Evolutionary conservation across 2,888 invertebrate species (phyloP), one percentile per base, ranked within the genome.

Genomic region (Parnassius mnemosyne): DNA sequence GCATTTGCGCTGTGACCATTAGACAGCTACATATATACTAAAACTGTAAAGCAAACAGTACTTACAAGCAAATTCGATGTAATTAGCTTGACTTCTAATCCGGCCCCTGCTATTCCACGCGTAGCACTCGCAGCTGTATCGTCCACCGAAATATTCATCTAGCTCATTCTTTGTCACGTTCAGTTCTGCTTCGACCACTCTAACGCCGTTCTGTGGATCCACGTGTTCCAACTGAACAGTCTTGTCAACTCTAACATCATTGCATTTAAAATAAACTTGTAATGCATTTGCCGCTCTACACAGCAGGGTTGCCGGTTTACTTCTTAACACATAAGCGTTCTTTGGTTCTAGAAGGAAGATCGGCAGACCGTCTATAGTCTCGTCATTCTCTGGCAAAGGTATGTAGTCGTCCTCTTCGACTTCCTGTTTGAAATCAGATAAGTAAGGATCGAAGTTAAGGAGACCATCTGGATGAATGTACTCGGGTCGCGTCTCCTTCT

Each of bases 201-300:
- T 92, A 12, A 95, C 94, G 51, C 96, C 96, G 64, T 94, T 95
- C 78, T 95, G 95, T 53, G 96, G 95, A 76, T 97, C 96, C 9
- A 95, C 95, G 72, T 96, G 96, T 70, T 95, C 95, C 69, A 94
- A 93, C 69, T 94, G 94, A 50, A 93, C 92, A 57, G 94, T 93
- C 62, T 83, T 88, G 61, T 92, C 92, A 1, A 79, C 79, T 65
- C 88, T 87, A 0, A 92, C 92, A 56, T 94, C 94, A 80, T 97
- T 97, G 84, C 97, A 98, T 76, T 94, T 94, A 88, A 97, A 97
- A 79, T 81, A 89, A 11, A 94, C 94, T 84, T 96, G 94, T n/a
- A 98, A 92, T 20, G 98, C 97, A 84, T 97, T 96, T 7, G 97
- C 95, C 0, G 97, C 98, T 73, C 96, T 94, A 80, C 99, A 99